These are phyloP conservation scores for Campoplex nolae DNA, from an alignment of 2,888 invertebrate species.

Conservation along the genomic window DNA sequence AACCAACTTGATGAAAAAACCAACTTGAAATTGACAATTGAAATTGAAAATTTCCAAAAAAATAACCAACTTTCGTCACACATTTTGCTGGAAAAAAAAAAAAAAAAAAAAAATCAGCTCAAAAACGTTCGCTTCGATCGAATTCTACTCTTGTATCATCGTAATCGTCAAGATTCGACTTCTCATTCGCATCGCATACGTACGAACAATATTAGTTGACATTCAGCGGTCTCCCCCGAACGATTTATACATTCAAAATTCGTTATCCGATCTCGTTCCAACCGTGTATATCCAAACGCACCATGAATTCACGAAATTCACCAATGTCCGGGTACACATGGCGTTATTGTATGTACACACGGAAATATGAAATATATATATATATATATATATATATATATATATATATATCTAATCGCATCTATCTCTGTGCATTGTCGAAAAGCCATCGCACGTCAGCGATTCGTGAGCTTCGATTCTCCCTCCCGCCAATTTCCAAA, in stretches of 20 bases:
- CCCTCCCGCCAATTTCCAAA: neutral
- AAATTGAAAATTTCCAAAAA: too few relatives aligned
- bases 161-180: conserved; percentile 54
- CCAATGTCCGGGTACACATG: conserved; percentile 14
- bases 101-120: neutral
- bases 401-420: neutral
- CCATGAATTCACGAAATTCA: conserved; percentile 32
- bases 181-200: conserved; percentile 72
- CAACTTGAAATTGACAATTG: too few relatives aligned
- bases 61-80: too few relatives aligned
- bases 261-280: conserved; percentile 42
- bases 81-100: too few relatives aligned
- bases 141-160: neutral
- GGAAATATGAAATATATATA: conserved; percentile 4
- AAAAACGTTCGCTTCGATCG: neutral
- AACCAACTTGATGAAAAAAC: too few relatives aligned
- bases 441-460: conserved; percentile 51
- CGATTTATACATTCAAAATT: conserved; percentile 68
- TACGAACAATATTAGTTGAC: conserved; percentile 77
- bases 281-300: conserved; percentile 50
- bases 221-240: conserved; percentile 71
- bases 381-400: conserved; percentile 1
- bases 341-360: neutral
- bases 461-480: neutral
- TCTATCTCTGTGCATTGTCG: conserved; percentile 16